phyloP scores from a whole-genome alignment of 2,113 vertebrate genomes.

The Eulemur rufifrons region DNA sequence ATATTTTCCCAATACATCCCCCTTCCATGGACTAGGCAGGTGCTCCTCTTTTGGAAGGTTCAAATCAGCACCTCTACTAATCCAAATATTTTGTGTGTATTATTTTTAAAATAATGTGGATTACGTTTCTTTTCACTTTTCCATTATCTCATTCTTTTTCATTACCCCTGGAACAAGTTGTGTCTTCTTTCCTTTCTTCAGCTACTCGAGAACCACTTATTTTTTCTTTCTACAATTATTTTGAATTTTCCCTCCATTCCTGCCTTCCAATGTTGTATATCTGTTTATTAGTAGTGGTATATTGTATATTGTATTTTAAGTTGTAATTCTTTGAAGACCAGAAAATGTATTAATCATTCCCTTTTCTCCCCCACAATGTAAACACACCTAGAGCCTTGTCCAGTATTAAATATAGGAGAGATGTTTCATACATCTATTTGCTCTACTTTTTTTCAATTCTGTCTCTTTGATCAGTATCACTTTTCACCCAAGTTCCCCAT shows the following conservation, averaged over 20 bases:
- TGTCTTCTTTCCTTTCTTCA: neutral
- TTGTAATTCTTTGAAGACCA: neutral
- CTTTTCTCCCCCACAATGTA: neutral
- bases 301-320: neutral
- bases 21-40: neutral
- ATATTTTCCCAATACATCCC: neutral
- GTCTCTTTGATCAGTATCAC: neutral
- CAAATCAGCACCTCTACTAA: neutral
- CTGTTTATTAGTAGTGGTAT: neutral
- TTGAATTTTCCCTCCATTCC: neutral
- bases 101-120: neutral
- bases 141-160: neutral
- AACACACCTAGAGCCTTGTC: neutral
- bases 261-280: neutral
- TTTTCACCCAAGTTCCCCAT: neutral
- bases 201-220: neutral
- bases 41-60: neutral
- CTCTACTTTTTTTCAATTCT: neutral
- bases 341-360: neutral
- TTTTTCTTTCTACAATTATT: neutral
- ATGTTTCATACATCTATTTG: neutral
- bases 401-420: neutral
- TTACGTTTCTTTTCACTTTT: neutral
- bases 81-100: neutral
- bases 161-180: neutral